phyloP scores from a whole-genome alignment of 2,113 vertebrate species.

The Colinus virginianus region DNA sequence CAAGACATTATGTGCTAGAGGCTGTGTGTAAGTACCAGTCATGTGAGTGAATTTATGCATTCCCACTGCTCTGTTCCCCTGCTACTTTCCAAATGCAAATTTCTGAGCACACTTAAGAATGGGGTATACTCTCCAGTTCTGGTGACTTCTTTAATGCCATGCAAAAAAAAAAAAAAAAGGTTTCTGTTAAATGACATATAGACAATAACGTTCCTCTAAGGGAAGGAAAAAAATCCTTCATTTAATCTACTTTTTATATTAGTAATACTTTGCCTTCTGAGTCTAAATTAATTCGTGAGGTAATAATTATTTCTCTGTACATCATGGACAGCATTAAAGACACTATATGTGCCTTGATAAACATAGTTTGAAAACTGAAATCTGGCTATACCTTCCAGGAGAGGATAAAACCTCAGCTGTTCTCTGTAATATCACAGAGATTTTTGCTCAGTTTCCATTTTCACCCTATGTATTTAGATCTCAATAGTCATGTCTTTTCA shows the following conservation, averaged over 20 bases:
- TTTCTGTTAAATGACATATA: background rate
- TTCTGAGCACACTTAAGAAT: background rate
- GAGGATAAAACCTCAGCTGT: background rate
- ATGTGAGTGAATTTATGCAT: background rate
- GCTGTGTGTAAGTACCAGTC: background rate
- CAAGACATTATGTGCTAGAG: background rate
- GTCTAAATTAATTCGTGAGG: slow-evolving; percentile 11
- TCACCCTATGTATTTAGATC: background rate
- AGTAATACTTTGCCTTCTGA: background rate
- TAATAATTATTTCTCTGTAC: slow-evolving; percentile 17
- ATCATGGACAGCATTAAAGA: background rate
- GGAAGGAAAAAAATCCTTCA: background rate
- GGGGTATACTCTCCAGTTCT: background rate
- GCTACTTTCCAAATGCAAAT: background rate
- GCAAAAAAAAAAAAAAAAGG: background rate
- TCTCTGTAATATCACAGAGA: background rate
- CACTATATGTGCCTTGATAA: background rate
- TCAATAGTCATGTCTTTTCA: background rate
- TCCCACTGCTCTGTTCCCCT: background rate
- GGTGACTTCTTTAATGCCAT: background rate
- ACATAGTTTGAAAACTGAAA: background rate
- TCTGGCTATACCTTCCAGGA: background rate
- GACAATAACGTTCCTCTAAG: background rate
- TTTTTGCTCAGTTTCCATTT: background rate
- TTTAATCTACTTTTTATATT: background rate